Percentiles rank a stretch among this genome's conserved stretches.
Conservation (phyloP, 2,888 invertebrate genomes). For the Erebia epiphron region DNA sequence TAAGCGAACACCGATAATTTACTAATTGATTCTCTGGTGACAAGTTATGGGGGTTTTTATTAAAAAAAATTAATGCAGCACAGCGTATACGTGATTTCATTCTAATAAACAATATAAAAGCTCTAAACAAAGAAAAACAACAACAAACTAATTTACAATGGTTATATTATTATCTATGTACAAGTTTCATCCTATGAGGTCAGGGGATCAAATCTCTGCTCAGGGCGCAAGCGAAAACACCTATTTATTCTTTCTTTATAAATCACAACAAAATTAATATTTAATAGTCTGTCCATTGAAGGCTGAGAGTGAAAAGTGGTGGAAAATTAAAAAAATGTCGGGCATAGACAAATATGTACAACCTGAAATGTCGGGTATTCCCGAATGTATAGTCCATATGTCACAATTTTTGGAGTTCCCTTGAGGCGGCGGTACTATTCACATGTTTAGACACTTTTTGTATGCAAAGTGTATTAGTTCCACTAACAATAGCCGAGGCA, state of each 20-base stretch:
- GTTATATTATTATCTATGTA: constrained; percentile 34
- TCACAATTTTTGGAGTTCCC: no score
- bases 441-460: no score
- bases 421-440: no score
- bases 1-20: neutral
- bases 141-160: constrained; percentile 38
- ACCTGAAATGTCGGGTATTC: no score
- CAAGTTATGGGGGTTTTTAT: neutral
- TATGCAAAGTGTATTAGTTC: no score
- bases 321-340: no score
- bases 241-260: no score
- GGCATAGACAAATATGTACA: no score
- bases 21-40: neutral
- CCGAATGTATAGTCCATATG: no score
- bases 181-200: constrained; percentile 27
- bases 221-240: constrained; percentile 1
- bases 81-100: constrained; percentile 28
- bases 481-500: no score
- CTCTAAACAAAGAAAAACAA: constrained; percentile 34
- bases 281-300: neutral
- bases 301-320: no score
- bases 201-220: constrained; percentile 22
- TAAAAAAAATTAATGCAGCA: neutral
- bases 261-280: neutral
- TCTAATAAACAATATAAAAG: constrained; percentile 28